Base-by-base conservation (phyloP, 2,113 vertebrate genomes). In the Scomber scombrus region DNA sequence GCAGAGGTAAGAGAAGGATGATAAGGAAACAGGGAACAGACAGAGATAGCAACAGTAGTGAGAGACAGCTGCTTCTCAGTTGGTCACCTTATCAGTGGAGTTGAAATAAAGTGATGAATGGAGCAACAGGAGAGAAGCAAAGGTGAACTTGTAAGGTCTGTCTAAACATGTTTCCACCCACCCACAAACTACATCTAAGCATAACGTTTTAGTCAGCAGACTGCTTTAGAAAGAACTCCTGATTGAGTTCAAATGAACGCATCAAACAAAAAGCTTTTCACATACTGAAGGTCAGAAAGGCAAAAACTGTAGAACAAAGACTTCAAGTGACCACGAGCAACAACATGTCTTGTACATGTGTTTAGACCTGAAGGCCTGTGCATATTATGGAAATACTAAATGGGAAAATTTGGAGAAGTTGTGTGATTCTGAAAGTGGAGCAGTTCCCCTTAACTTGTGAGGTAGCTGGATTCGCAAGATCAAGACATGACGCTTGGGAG, bases 351-450 rank as follows among this genome's bases (percentile, higher is more conserved):
- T 18, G 1, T 23, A 56, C 23, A 21, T 60, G 23, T 69, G 18
- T 65, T 62, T 50, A 47, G 72, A 54, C 18, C 6, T 19, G 9
- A 23, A 3, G 3, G 15, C 18, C 16, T 29, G 31, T 5, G 2
- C 49, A 51, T 18, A 56, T 29, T 26, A 75, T 2, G 51, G 11
- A 47, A 80, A 63, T 10, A 70, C 43, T 5, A 47, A 29, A 56
- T 29, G 52, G 15, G 47, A 57, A 64, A 68, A 3, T 2, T 11
- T 19, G 0, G 34, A 49, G n/a, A 19, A 34, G 11, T 43, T 80
- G 62, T 80, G 75, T 31, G 63, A 84, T 51, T 50, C 15, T 80
- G 62, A 64, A 85, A 85, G 64, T 16, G 57, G 43, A 88, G 67
- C 34, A 7, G 7, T 40, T 40, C 34, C 34, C 34, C 34, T 40